Evolutionary conservation across 2,113 vertebrate species (phyloP).

Genomic region (Ovis aries): DNA sequence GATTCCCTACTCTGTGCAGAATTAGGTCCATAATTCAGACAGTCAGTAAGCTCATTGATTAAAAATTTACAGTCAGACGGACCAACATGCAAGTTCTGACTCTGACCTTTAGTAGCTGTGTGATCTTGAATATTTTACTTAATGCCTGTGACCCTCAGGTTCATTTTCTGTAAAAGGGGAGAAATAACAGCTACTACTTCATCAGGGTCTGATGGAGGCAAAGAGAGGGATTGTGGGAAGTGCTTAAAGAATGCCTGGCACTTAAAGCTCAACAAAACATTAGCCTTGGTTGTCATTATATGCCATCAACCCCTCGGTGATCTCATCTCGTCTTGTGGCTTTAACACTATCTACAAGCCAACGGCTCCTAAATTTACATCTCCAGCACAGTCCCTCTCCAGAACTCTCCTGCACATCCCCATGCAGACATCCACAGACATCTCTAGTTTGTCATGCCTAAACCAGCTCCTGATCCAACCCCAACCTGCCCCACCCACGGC

Average conservation of each 20-base stretch:
- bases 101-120: not conserved
- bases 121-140: not conserved
- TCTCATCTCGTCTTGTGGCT: not conserved
- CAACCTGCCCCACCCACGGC: rapidly evolving
- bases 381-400: not conserved
- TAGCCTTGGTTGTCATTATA: not conserved
- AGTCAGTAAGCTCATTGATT: not conserved
- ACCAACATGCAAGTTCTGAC: not conserved
- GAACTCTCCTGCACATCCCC: not conserved
- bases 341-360: not conserved
- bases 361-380: not conserved
- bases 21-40: not conserved
- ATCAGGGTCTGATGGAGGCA: not conserved
- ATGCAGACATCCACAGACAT: rapidly evolving
- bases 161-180: not conserved
- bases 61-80: not conserved
- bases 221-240: not conserved
- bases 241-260: not conserved
- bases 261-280: not conserved
- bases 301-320: not conserved
- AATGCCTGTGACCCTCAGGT: not conserved
- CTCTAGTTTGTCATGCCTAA: not conserved
- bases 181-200: not conserved
- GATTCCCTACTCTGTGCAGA: not conserved
- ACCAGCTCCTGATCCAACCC: not conserved